Evolutionary conservation across 2,113 vertebrate species (phyloP).

Genomic region (Pseudorectes ferrugineus): DNA sequence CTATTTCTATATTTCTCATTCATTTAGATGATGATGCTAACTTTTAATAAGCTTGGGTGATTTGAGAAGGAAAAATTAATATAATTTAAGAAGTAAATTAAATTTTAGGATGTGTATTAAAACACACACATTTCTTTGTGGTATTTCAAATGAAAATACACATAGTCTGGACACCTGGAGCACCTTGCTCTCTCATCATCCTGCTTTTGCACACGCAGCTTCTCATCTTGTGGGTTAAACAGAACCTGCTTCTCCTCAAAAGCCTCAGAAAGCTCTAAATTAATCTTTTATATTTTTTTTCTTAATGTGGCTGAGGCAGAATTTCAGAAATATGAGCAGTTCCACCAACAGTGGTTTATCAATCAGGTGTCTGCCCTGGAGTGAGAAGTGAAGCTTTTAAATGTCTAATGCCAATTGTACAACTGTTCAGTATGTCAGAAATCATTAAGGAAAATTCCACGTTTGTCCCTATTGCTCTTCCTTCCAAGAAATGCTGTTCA

Average conservation of each 20-base stretch:
- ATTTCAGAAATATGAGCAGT: not conserved
- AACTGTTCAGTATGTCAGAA: not conserved
- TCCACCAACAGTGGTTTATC: not conserved
- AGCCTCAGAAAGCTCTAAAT: not conserved
- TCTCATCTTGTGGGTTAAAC: not conserved
- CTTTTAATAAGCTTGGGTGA: not conserved
- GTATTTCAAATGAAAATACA: not conserved
- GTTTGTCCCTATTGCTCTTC: not conserved
- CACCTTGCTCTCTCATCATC: not conserved
- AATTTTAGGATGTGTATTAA: not conserved
- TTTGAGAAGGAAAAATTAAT: not conserved
- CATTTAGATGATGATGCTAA: not conserved
- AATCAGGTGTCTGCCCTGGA: fast-evolving
- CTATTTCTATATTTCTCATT: not conserved
- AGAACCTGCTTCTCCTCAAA: not conserved
- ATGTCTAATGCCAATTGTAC: not conserved
- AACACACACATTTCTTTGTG: not conserved
- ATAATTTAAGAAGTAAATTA: not conserved
- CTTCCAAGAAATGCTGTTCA: not conserved
- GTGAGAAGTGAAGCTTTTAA: not conserved
- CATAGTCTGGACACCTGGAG: not conserved
- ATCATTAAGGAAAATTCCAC: not conserved
- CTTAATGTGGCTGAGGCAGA: not conserved
- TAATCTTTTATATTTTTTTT: not conserved
- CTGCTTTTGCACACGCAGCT: not conserved